phyloP scores from a whole-genome alignment of 2,888 invertebrate genomes.

The Lycophotia porphyrea region DNA sequence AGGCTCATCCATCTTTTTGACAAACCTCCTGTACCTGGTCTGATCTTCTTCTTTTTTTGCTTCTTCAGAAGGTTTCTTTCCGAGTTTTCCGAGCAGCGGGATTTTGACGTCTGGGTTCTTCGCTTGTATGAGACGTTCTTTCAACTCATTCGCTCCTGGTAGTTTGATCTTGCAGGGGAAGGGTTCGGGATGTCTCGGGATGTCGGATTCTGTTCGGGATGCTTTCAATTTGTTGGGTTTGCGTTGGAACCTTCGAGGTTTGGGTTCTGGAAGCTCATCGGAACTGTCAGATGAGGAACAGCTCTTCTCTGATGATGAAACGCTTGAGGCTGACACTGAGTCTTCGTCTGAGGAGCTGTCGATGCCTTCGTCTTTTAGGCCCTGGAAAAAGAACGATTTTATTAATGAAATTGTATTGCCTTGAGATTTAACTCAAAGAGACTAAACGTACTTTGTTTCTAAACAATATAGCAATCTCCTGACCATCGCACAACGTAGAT shows the following conservation, averaged over 20 bases:
- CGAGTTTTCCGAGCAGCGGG: constrained; percentile 83
- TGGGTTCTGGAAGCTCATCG: constrained; percentile 82
- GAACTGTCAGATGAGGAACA: constrained; percentile 87
- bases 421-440: not conserved
- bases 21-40: constrained; percentile 75
- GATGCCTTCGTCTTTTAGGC: constrained; percentile 89
- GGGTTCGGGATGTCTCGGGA: constrained; percentile 78
- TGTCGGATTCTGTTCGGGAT: constrained; percentile 87
- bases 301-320: constrained; percentile 88
- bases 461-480: not conserved
- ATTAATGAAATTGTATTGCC: not conserved
- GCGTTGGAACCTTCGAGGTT: constrained; percentile 82
- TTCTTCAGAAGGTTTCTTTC: constrained; percentile 81
- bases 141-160: constrained; percentile 77
- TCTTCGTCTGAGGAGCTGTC: constrained; percentile 89
- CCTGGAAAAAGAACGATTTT: constrained; percentile 73
- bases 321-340: constrained; percentile 83
- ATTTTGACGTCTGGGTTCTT: constrained; percentile 81
- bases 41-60: constrained; percentile 81
- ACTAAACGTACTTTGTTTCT: not conserved
- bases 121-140: constrained; percentile 79
- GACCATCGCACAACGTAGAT: not conserved
- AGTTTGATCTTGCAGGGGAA: constrained; percentile 75
- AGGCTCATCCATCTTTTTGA: constrained; percentile 83
- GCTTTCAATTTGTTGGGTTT: constrained; percentile 86